Conservation (phyloP, 2,113 vertebrate species). For the Anhinga rufa region DNA sequence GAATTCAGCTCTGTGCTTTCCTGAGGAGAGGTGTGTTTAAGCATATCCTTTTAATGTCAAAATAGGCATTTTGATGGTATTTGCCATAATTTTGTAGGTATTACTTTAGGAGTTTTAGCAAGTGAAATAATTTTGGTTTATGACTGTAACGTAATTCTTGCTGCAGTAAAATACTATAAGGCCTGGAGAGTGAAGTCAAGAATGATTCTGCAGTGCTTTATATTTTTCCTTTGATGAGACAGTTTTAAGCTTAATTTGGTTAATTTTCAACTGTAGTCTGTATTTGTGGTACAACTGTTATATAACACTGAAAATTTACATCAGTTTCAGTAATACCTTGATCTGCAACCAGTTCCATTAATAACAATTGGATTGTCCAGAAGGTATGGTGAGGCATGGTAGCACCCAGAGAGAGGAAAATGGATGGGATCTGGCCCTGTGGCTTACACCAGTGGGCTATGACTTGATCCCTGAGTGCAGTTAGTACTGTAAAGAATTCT, state of each 20-base stretch:
- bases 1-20: neutral
- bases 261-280: conserved; percentile 36
- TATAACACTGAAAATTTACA: conserved; percentile 15
- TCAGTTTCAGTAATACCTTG: neutral
- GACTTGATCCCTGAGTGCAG: conserved; percentile 22
- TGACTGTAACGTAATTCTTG: neutral
- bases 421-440: neutral
- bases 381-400: neutral
- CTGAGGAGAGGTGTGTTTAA: neutral
- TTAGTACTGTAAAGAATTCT: neutral
- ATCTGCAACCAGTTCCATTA: neutral
- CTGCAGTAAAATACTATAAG: neutral
- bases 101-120: conserved; percentile 26
- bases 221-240: neutral
- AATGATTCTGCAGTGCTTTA: neutral
- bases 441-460: conserved; percentile 14
- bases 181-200: neutral
- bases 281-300: conserved; percentile 16
- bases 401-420: neutral
- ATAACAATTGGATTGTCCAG: neutral
- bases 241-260: conserved; percentile 1
- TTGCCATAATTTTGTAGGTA: neutral
- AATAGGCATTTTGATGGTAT: neutral
- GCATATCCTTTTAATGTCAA: neutral
- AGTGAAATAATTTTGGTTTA: conserved; percentile 34